Base-by-base conservation (phyloP, 2,113 vertebrate species). In the Plotosus lineatus region DNA sequence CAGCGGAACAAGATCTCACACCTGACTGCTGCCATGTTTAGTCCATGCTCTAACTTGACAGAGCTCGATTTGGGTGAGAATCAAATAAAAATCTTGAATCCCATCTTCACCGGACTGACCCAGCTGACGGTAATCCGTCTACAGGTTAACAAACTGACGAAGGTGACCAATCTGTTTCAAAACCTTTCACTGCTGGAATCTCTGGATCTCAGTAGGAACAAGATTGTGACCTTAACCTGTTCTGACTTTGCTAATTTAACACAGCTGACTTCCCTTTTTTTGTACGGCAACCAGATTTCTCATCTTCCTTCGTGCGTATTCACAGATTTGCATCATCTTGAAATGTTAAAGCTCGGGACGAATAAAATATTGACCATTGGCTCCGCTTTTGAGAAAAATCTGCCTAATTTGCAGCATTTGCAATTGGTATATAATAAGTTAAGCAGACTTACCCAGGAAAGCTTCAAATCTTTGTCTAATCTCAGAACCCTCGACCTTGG, bases 191-290 rank as follows among this genome's bases (percentile, higher is more conserved):
- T 1, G 6, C 88, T 94, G 14, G 7, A 46, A 31, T 65, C 84
- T 51, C 60, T 94, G 65, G 84, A 93, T 75, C 88, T 94, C 2
- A 92, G 86, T 76, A 75, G 0, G 19, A 94, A 94, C 77, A 58
- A 23, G 0, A 92, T 95, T 55, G 31, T 3, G 1, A 28, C 2
- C 0, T 76, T 94, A 0, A 26, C 0, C 2, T 90, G 90, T 78
- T 5, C 72, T 0, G 90, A 93, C 83, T 93, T 94, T 14, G 53
- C 80, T 58, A 88, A 88, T 72, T 80, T 90, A 31, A 88, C 82
- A 3, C 79, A 44, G 1, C 85, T 94, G 26, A 83, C 33, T 14
- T 1, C 36, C 1, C 90, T 93, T 23, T 69, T 51, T 44, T 85
- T 95, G 42, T 50, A 86, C 19, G 0, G 33, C 0, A 94, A 94